Evolutionary conservation across 2,888 invertebrate genomes (phyloP), one percentile per base, ranked within the genome.

Genomic region (Amblyteles armatorius): DNA sequence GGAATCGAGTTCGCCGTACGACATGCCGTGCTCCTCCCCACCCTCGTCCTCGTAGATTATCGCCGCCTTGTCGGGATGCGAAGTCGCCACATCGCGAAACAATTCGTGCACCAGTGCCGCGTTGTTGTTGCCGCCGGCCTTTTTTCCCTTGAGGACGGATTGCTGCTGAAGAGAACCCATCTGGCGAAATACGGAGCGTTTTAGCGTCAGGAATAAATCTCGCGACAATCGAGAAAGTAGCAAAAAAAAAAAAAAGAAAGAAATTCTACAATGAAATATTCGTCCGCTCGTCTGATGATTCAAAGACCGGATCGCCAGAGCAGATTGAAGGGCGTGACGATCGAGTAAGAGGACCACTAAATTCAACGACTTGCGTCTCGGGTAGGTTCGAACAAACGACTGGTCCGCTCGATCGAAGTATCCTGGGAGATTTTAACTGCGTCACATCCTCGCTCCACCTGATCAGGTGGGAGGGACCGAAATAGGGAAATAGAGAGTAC

Each of bases 101-200:
- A 96, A 93, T 87, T 94, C 94, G 82, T 96, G 94, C 55, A 97
- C 92, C 0, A 95, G 95, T 1, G 95, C 94, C 0, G 88, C 88
- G 3, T 88, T 87, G 16, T 84, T 86, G 22, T 81, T 77, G 6
- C 88, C 74, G 50, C 82, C 86, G 2, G 87, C 82, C 29, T 89
- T 87, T 0, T 89, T 87, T 29, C 94, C 94, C 90, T 95, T 96
- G 69, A 97, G 94, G 87, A 97, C 95, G 0, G 97, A 97, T 84
- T 96, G 94, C 90, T 97, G 96, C 79, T 97, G 97, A 89, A 97
- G 94, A 3, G 97, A 96, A 76, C 97, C 97, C 97, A 97, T 97
- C 91, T 92, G 86, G 22, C 22, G 11, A 60, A 68, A 76, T 9
- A 55, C 1, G 78, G 36, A 40, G 44, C 67, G 63, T 6, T 29